A percentile compares a stretch with the other conserved stretches of the same genome.
Evolutionary conservation across 2,888 invertebrate species (phyloP).

Genomic region (Fissipunctia ypsillon): DNA sequence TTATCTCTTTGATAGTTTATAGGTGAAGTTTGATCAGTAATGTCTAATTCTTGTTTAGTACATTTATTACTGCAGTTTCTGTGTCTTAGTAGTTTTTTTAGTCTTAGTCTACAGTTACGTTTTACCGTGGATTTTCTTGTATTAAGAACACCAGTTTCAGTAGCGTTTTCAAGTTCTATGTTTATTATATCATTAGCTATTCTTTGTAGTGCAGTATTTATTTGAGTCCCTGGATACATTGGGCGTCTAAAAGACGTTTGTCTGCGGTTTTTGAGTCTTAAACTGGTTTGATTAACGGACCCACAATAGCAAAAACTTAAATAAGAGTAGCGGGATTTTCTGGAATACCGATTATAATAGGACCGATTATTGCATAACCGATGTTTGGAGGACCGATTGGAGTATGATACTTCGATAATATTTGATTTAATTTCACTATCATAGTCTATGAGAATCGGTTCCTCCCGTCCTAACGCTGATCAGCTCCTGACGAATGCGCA

Average conservation of each 20-base stretch:
- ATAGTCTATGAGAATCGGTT: constrained; percentile 38
- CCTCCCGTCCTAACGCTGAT: constrained; percentile 31
- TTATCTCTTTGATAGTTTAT: constrained; percentile 5
- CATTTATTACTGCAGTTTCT: constrained; percentile 13
- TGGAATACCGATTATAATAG: constrained; percentile 25
- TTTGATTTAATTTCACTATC: constrained; percentile 39
- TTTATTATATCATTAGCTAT: constrained; percentile 19
- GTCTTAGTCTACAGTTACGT: constrained; percentile 74
- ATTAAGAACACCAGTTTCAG: constrained; percentile 22
- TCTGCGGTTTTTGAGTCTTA: not conserved
- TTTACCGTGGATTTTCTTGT: constrained; percentile 54
- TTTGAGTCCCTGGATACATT: constrained; percentile 10
- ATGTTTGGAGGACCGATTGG: constrained; percentile 34
- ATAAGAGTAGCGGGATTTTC: not conserved
- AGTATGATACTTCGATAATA: constrained; percentile 12
- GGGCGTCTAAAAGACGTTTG: not conserved
- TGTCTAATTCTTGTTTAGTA: constrained; percentile 23
- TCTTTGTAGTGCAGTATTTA: constrained; percentile 23
- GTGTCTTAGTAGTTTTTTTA: constrained; percentile 72
- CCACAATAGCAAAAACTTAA: constrained; percentile 9
- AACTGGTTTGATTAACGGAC: not conserved
- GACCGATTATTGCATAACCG: constrained; percentile 31
- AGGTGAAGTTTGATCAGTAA: not conserved
- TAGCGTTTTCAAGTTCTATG: constrained; percentile 18
- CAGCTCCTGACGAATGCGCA: constrained; percentile 79